A percentile compares a stretch with the other conserved stretches of the same genome.
Conservation (phyloP, 2,113 vertebrate genomes). For the Neoarius graeffei region DNA sequence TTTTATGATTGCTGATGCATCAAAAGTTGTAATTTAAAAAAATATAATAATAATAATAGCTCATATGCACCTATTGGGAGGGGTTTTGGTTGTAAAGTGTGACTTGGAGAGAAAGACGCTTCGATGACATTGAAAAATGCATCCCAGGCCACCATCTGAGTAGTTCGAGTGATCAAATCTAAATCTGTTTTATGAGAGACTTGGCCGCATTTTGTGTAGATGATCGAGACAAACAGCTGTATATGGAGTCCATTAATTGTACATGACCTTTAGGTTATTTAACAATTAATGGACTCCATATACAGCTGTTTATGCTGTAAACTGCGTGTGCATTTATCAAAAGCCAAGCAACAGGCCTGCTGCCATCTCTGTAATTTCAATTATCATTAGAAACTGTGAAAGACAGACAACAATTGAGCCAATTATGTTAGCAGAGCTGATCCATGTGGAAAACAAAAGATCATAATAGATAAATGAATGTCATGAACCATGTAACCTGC, state of each 20-base stretch:
- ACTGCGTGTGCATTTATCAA: not conserved
- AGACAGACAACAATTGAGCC: slow-evolving; percentile 29
- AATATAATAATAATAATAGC: not conserved
- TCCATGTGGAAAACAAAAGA: not conserved
- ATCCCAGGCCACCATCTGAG: not conserved
- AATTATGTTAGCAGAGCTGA: not conserved
- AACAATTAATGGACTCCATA: too few relatives aligned
- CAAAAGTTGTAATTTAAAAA: too few relatives aligned
- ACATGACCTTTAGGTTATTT: not conserved
- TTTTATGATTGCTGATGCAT: not conserved
- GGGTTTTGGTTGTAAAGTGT: not conserved
- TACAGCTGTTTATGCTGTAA: too few relatives aligned
- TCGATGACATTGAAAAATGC: not conserved
- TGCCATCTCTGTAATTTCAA: not conserved
- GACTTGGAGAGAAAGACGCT: not conserved
- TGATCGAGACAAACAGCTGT: not conserved
- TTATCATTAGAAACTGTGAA: slow-evolving; percentile 32
- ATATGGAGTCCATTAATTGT: not conserved
- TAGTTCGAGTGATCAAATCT: not conserved
- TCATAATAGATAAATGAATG: not conserved
- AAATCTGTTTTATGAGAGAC: not conserved
- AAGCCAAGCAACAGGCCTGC: not conserved
- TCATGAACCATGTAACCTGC: not conserved
- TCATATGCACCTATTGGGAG: not conserved
- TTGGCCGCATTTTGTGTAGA: not conserved